Evolutionary conservation across 2,797 vertebrate genomes (phyloP).

Genomic region (Enteromius trimaculatus): DNA sequence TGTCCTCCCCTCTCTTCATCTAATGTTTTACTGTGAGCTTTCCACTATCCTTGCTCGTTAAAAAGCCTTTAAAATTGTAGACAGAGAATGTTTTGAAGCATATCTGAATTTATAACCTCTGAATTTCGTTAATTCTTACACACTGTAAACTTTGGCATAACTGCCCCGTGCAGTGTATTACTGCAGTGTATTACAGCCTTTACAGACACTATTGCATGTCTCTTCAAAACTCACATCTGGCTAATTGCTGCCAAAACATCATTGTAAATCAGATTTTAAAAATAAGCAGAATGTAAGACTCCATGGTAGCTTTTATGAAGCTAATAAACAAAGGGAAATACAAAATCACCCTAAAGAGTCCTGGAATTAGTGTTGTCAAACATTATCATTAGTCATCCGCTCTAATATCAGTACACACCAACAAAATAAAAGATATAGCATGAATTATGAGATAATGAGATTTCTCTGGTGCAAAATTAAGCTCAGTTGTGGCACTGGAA

Average conservation of each 20-base stretch:
- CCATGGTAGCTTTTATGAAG: not conserved
- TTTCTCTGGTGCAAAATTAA: not conserved
- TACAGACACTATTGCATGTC: not conserved
- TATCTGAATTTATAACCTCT: not conserved
- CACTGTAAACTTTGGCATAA: not conserved
- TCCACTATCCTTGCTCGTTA: no score
- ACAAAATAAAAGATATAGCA: not conserved
- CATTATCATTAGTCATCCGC: conserved; percentile 30
- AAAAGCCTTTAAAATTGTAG: not conserved
- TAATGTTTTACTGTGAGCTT: not conserved
- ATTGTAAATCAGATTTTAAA: not conserved
- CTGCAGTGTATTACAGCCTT: not conserved
- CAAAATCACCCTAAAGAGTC: conserved; percentile 16
- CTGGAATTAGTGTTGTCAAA: not conserved
- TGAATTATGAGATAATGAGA: conserved; percentile 8
- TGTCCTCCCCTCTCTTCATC: no score
- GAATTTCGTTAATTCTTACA: not conserved
- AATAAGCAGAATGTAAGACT: conserved; percentile 5
- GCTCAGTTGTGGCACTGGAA: not conserved
- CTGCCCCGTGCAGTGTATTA: not conserved
- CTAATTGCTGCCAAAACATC: not conserved
- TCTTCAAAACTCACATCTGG: not conserved
- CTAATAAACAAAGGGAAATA: not conserved
- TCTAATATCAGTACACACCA: not conserved
- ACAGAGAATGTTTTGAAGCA: not conserved